Conservation (phyloP, 2,113 vertebrate species). For the Strix uralensis region DNA sequence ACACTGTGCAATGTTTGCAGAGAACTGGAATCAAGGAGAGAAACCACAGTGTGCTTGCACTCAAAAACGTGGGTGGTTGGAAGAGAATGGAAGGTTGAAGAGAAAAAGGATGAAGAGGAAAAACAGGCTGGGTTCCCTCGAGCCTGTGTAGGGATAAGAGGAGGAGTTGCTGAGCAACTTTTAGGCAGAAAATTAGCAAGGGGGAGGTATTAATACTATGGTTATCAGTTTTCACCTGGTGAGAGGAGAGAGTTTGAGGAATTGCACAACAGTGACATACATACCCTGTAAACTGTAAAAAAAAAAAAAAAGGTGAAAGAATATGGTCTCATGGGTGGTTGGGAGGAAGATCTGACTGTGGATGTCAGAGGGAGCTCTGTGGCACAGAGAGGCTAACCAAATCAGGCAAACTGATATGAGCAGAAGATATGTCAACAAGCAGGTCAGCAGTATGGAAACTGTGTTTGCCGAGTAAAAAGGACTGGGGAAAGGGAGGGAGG, state of each 20-base stretch:
- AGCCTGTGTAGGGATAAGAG: fast-evolving
- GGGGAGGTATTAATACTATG: background rate
- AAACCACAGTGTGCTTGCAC: background rate
- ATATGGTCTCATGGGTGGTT: background rate
- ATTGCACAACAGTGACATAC: background rate
- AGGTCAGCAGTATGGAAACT: background rate
- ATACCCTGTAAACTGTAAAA: background rate
- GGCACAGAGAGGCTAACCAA: background rate
- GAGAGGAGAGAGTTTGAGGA: background rate
- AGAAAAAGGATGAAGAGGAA: background rate
- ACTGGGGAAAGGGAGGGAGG: too few relatives aligned
- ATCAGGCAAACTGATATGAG: background rate
- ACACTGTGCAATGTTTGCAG: background rate
- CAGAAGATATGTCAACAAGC: background rate
- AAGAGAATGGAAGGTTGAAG: background rate
- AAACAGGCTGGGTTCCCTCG: background rate
- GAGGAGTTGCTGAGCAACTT: background rate
- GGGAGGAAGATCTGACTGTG: background rate
- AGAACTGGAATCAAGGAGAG: background rate
- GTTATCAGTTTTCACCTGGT: background rate
- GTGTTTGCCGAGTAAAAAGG: background rate
- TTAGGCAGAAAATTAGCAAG: background rate
- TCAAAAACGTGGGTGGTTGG: background rate
- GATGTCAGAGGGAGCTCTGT: background rate
- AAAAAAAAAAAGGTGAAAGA: background rate